Base-by-base conservation (phyloP, 1,140 invertebrate species). In the Drosophila biarmipes region DNA sequence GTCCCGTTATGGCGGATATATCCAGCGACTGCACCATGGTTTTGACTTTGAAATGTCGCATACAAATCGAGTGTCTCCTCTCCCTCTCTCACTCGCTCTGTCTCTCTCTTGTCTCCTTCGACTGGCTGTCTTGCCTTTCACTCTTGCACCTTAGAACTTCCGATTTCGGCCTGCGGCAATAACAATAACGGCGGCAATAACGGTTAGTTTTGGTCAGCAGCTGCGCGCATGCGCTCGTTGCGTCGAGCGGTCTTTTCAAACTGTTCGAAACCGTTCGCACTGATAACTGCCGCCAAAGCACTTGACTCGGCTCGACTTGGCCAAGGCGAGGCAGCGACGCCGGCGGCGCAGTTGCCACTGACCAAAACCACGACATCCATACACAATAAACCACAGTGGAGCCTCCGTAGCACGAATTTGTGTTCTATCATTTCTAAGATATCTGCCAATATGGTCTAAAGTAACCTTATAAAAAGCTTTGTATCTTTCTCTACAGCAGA, bases 41-140 rank as follows among this genome's bases (percentile, higher is more conserved):
- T 89, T 68, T 85, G 84, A 87, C 78, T 87, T 87, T 89, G 84
- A 86, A 86, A 82, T 86, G 82, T 86, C 84, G 78, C 79, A 82
- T 89, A 80, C 84, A 82, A 74, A 82, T 54, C 43, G 55, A 27
- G 19, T 34, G 31, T n/a, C 27, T 4, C 7, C 17, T 46, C 31
- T 11, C 34, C 24, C 29, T 51, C 40, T 38, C 12, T 3, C 24
- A 29, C n/a, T 21, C 67, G 34, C 11, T 29, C 14, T 19, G 17
- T 43, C 53, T 37, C 53, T 59, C 15, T 35, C 6, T 24, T 10
- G 8, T 21, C 10, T 43, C 19, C 6, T 14, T 45, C 24, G 8
- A 21, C 29, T 75, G 46, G n/a, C 8, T 11, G 31, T 17, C n/a
- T 40, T 6, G 27, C 24, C n/a, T 69, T 53, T 43, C 42, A 58